A percentile compares a stretch with the other conserved stretches of the same genome.
Conservation (phyloP, 1,140 invertebrate genomes). For the Solenopsis fugax region DNA sequence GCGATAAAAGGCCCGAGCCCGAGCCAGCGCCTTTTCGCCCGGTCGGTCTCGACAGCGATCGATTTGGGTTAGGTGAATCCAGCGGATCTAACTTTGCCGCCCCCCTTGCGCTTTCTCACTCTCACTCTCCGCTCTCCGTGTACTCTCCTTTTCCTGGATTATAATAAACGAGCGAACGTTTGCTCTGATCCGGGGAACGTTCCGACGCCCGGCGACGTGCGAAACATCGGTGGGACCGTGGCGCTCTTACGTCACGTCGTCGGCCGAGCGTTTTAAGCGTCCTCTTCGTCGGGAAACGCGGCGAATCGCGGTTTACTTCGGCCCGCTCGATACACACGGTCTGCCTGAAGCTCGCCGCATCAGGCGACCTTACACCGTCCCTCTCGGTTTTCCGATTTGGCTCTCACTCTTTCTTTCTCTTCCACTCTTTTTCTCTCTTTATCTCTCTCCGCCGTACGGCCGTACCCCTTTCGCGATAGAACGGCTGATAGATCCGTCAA, state of each 20-base stretch:
- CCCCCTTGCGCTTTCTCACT: background rate
- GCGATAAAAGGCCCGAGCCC: background rate
- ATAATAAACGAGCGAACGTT: background rate
- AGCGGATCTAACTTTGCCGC: background rate
- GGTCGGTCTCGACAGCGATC: background rate
- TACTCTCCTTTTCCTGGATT: background rate
- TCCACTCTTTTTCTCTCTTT: background rate
- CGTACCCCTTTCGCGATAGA: background rate
- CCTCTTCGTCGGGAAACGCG: background rate
- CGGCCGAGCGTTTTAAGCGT: background rate
- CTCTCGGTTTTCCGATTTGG: background rate
- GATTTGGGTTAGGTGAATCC: constrained; percentile 50
- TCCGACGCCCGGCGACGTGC: background rate
- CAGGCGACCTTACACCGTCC: background rate
- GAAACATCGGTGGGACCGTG: background rate
- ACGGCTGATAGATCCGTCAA: constrained; percentile 4
- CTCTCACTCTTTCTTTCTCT: background rate
- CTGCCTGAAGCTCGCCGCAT: background rate
- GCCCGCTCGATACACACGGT: background rate
- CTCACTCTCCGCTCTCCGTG: background rate
- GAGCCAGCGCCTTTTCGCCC: background rate
- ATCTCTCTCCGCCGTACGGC: too few relatives aligned
- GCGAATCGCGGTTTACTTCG: background rate
- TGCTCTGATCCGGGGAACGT: background rate
- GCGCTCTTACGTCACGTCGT: constrained; percentile 7